Conservation (phyloP, 2,888 invertebrate species). For the Icerya purchasi region DNA sequence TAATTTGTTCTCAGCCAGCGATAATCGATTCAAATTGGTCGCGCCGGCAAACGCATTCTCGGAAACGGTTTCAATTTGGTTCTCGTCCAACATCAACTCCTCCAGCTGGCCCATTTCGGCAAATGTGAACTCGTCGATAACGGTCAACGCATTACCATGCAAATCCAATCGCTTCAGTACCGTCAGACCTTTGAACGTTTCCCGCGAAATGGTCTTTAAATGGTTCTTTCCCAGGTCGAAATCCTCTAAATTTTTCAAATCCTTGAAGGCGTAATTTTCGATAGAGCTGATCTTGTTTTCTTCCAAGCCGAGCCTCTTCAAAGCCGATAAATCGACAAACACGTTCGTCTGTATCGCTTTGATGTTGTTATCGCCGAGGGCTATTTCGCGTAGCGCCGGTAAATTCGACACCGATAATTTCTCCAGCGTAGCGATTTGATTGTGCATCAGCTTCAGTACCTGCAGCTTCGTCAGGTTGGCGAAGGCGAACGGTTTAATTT, state of each 20-base stretch:
- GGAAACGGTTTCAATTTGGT: slow-evolving; percentile 39
- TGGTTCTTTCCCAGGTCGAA: slow-evolving; percentile 61
- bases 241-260: slow-evolving; percentile 48
- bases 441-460: slow-evolving; percentile 43
- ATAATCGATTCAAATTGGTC: slow-evolving; percentile 44
- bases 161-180: slow-evolving; percentile 51
- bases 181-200: slow-evolving; percentile 54
- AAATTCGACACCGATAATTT: slow-evolving; percentile 51
- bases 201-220: slow-evolving; percentile 48
- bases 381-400: slow-evolving; percentile 41
- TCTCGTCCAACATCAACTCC: slow-evolving; percentile 38
- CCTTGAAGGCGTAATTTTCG: slow-evolving; percentile 61
- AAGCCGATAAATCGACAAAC: slow-evolving; percentile 47
- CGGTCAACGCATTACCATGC: slow-evolving; percentile 48
- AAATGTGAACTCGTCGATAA: slow-evolving; percentile 58
- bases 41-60: slow-evolving; percentile 57
- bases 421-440: slow-evolving; percentile 43
- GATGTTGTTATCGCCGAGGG: slow-evolving; percentile 54
- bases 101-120: slow-evolving; percentile 51
- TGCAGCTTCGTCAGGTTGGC: slow-evolving; percentile 46
- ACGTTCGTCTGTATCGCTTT: slow-evolving; percentile 46
- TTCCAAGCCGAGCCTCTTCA: slow-evolving; percentile 55
- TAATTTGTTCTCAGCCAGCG: slow-evolving; percentile 54
- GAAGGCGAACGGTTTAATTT: slow-evolving; percentile 47
- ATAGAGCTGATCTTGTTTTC: slow-evolving; percentile 66